phyloP scores from a whole-genome alignment of 2,888 invertebrate species.

The Anoplius nigerrimus region DNA sequence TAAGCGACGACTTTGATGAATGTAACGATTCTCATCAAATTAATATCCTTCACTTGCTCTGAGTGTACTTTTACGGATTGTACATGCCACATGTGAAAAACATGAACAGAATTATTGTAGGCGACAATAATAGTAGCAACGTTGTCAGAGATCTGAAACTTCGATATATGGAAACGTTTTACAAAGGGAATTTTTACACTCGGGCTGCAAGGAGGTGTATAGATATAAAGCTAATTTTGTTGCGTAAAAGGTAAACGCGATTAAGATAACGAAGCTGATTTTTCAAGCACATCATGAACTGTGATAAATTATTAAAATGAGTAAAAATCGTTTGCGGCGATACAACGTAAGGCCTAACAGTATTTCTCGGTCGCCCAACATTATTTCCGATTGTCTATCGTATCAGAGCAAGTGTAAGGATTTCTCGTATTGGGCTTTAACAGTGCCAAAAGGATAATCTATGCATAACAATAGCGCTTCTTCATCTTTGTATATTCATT shows the following conservation, averaged over 20 bases:
- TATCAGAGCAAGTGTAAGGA: constrained; percentile 46
- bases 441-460: constrained; percentile 62
- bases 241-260: no score
- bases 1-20: no score
- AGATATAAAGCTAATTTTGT: no score
- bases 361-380: constrained; percentile 24
- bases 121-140: neutral
- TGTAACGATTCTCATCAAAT: neutral
- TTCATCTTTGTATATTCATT: constrained; percentile 54
- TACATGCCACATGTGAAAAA: no score
- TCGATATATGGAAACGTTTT: no score
- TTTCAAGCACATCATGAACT: constrained; percentile 26
- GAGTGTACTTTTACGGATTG: no score
- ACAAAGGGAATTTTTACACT: neutral
- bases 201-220: neutral
- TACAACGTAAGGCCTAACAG: constrained; percentile 41
- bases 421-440: constrained; percentile 57
- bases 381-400: constrained; percentile 20
- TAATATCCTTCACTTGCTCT: no score
- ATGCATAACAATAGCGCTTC: constrained; percentile 48
- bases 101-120: neutral
- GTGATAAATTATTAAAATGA: constrained; percentile 37
- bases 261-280: no score
- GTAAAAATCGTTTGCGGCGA: constrained; percentile 24
- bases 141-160: no score